These are phyloP conservation scores for Pelodiscus sinensis DNA, from an alignment of 2,113 vertebrate species.

Conservation along the genomic window DNA sequence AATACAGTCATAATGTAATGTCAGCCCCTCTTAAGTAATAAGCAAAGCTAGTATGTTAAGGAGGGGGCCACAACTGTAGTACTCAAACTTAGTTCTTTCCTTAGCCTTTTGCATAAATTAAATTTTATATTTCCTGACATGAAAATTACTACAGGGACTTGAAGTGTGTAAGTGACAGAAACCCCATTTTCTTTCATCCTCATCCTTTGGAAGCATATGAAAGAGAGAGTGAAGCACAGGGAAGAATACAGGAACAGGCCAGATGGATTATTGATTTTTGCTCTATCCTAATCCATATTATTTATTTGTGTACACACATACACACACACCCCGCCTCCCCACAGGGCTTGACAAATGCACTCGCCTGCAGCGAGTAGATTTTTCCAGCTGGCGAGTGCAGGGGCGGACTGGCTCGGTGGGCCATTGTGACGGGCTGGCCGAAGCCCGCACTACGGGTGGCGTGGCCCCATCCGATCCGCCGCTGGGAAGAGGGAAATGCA, in stretches of 20 bases:
- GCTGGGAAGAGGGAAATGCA: no score
- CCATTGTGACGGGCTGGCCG: no score
- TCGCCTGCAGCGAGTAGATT: no score
- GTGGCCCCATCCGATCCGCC: no score
- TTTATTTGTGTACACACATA: neutral
- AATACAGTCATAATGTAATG: neutral
- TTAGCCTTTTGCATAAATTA: neutral
- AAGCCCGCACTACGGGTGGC: no score
- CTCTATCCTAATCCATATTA: neutral
- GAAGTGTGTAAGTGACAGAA: neutral
- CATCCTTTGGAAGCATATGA: neutral
- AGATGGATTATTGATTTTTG: neutral
- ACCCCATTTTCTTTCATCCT: neutral
- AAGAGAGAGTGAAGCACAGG: neutral
- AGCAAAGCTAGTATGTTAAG: rapidly evolving
- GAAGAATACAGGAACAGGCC: neutral
- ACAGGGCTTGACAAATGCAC: no score
- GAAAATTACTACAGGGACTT: neutral
- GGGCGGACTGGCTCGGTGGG: no score
- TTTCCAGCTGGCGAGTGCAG: no score
- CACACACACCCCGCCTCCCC: no score
- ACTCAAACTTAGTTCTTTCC: neutral
- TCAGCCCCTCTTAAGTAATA: neutral
- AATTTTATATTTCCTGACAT: neutral
- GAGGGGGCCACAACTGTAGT: neutral